Percentiles rank a stretch among this genome's conserved stretches.
These are phyloP conservation scores for Pelecanoides urinatrix DNA, from an alignment of 2,113 vertebrate genomes.

Conservation along the genomic window DNA sequence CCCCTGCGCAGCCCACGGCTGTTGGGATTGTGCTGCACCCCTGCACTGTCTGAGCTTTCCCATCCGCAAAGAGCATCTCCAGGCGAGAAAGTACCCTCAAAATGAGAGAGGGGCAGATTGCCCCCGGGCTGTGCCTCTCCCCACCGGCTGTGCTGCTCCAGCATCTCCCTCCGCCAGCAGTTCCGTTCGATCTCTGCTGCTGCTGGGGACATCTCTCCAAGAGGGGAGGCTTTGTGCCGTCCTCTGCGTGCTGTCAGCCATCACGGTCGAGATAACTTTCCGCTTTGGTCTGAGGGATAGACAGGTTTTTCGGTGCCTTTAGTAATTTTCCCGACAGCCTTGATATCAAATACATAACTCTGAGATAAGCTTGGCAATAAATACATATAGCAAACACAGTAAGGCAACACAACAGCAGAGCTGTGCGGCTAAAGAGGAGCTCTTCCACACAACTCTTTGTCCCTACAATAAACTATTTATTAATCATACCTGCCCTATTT, in stretches of 20 bases:
- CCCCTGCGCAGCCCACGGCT: background rate
- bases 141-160: background rate
- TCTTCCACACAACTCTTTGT: background rate
- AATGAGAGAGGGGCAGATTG: background rate
- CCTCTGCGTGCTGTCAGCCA: background rate
- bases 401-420: background rate
- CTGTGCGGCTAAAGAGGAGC: background rate
- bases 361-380: slow-evolving; percentile 8
- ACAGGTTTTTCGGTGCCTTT: background rate
- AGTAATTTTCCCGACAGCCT: background rate
- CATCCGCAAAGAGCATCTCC: background rate
- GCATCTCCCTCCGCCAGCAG: background rate
- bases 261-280: background rate
- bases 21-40: background rate
- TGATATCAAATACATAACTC: background rate
- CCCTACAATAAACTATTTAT: background rate
- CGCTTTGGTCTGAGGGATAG: background rate
- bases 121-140: background rate
- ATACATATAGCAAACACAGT: background rate
- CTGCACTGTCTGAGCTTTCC: background rate
- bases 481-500: background rate
- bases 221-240: background rate
- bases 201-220: background rate
- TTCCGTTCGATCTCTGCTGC: background rate
- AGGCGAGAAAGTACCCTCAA: background rate